Evolutionary conservation across 1,140 invertebrate species (phyloP).

Genomic region (Anastatus disparis): DNA sequence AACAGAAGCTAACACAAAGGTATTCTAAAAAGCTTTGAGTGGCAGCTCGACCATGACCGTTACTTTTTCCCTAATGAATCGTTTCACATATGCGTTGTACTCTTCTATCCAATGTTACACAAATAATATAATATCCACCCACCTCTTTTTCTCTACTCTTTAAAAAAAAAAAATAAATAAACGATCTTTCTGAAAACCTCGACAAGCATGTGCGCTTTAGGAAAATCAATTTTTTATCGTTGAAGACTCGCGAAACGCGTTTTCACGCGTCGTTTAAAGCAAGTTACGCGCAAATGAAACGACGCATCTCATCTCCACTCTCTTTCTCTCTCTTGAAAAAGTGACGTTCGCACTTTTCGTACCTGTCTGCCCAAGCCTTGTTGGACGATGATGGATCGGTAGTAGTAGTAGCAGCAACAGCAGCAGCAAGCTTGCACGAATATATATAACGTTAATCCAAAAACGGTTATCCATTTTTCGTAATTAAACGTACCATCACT

Average conservation of each 20-base stretch:
- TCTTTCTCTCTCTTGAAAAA: no score
- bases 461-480: no score
- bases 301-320: conserved; percentile 14
- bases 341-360: conserved; percentile 30
- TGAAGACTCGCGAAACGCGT: neutral
- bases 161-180: no score
- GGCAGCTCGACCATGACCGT: conserved; percentile 4
- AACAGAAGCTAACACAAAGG: neutral
- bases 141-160: neutral
- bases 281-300: conserved; percentile 19
- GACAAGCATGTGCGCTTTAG: neutral
- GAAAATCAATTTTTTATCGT: conserved; percentile 21
- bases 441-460: no score
- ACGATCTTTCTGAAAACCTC: no score
- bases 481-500: conserved; percentile 62
- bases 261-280: conserved; percentile 18
- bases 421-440: conserved; percentile 42
- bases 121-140: no score
- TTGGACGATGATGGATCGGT: conserved; percentile 60
- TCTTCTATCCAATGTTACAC: neutral
- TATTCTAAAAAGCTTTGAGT: neutral
- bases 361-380: conserved; percentile 42
- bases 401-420: conserved; percentile 5
- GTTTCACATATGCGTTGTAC: neutral
- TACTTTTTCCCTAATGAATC: conserved; percentile 9